Conservation (phyloP, 2,113 vertebrate genomes). For the Capreolus pygargus region DNA sequence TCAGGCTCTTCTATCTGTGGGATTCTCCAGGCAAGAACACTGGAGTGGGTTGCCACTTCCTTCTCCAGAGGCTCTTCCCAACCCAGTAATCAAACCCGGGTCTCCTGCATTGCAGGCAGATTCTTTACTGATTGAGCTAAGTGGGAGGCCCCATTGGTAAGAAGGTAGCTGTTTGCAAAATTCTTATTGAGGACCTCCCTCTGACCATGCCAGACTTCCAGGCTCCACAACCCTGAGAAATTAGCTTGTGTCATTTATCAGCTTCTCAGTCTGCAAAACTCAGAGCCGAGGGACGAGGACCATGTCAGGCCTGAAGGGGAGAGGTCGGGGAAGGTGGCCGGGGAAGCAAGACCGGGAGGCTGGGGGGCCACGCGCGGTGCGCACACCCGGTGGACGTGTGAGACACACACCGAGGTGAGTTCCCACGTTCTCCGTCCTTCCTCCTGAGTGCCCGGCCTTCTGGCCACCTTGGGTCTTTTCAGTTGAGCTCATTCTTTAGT, state of each 20-base stretch:
- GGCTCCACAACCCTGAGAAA: neutral
- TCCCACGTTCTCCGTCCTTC: rapidly evolving
- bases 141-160: neutral
- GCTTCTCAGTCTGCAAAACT: neutral
- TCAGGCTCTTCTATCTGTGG: neutral
- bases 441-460: neutral
- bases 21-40: neutral
- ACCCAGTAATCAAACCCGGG: neutral
- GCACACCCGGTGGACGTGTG: rapidly evolving
- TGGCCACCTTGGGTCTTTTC: neutral
- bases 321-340: rapidly evolving
- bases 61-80: neutral
- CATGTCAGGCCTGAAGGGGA: rapidly evolving
- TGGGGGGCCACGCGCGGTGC: neutral
- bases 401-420: rapidly evolving
- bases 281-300: neutral
- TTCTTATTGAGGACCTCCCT: neutral
- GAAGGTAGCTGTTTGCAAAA: neutral
- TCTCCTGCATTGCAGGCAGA: neutral
- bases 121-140: neutral
- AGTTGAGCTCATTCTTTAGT: neutral
- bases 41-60: neutral
- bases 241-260: neutral
- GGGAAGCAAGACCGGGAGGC: neutral
- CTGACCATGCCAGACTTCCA: too few relatives aligned